Evolutionary conservation across 2,797 vertebrate genomes (phyloP).

Genomic region (Mus minutoides): DNA sequence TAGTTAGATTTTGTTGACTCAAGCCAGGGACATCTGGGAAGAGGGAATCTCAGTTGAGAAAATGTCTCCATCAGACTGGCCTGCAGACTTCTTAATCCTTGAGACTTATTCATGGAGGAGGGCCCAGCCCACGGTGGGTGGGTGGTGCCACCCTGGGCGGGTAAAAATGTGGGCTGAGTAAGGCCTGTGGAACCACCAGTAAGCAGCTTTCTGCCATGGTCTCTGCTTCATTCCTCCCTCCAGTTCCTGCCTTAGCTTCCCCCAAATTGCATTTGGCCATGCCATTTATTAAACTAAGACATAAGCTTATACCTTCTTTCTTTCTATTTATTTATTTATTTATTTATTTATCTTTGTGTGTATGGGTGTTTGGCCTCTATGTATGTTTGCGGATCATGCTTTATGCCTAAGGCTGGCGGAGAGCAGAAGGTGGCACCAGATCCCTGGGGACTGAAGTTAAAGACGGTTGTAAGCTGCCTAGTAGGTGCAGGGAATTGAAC

Average conservation of each 20-base stretch:
- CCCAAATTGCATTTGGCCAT: neutral
- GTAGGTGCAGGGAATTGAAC: neutral
- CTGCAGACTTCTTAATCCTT: neutral
- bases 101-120: neutral
- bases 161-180: neutral
- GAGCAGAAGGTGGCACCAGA: neutral
- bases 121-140: neutral
- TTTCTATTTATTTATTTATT: too few relatives aligned
- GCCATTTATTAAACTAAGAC: neutral
- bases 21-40: neutral
- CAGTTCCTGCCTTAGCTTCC: neutral
- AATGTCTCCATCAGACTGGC: neutral
- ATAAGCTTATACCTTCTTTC: neutral
- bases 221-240: neutral
- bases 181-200: neutral
- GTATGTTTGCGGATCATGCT: neutral
- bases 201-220: neutral
- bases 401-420: neutral
- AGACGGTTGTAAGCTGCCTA: too few relatives aligned
- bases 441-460: neutral
- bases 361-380: neutral
- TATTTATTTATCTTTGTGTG: neutral
- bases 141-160: neutral
- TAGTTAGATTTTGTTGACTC: neutral
- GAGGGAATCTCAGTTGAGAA: neutral